These are phyloP conservation scores for Tricholaema leucomelas DNA, from an alignment of 2,113 vertebrate species.

Conservation along the genomic window DNA sequence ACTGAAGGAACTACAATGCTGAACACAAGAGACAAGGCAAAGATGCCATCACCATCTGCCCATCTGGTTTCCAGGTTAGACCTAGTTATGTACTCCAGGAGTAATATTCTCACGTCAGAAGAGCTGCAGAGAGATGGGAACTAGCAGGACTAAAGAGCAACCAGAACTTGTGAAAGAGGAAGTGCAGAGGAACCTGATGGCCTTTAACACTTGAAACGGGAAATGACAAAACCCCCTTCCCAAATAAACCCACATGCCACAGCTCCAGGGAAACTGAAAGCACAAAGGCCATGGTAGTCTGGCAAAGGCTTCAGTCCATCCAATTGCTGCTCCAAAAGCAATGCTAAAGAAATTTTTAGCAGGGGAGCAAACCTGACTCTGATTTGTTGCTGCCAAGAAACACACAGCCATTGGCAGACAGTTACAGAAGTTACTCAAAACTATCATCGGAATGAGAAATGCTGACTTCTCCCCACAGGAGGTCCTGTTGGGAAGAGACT, in stretches of 20 bases:
- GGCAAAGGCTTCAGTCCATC: not conserved
- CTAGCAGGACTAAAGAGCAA: not conserved
- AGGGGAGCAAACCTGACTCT: not conserved
- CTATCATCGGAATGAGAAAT: slow-evolving; percentile 45
- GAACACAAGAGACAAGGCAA: not conserved
- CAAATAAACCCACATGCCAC: not conserved
- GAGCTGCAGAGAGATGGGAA: not conserved
- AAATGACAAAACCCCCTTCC: not conserved
- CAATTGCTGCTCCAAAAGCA: not conserved
- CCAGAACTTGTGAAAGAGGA: not conserved
- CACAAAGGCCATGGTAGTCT: not conserved
- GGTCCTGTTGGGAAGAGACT: slow-evolving; percentile 50
- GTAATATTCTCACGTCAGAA: not conserved
- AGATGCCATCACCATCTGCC: rapidly evolving
- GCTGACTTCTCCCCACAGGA: slow-evolving; percentile 31
- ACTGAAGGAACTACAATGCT: not conserved
- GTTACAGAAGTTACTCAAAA: slow-evolving; percentile 37
- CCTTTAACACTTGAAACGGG: not conserved
- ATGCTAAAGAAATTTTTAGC: not conserved
- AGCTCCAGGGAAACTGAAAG: not conserved
- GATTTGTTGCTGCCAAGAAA: slow-evolving; percentile 36
- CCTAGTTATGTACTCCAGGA: not conserved
- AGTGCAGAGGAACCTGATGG: rapidly evolving
- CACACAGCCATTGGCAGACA: slow-evolving; percentile 42
- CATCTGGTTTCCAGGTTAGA: not conserved